A percentile compares a stretch with the other conserved stretches of the same genome.
Conservation (phyloP, 2,797 vertebrate genomes). For the Artibeus lituratus region DNA sequence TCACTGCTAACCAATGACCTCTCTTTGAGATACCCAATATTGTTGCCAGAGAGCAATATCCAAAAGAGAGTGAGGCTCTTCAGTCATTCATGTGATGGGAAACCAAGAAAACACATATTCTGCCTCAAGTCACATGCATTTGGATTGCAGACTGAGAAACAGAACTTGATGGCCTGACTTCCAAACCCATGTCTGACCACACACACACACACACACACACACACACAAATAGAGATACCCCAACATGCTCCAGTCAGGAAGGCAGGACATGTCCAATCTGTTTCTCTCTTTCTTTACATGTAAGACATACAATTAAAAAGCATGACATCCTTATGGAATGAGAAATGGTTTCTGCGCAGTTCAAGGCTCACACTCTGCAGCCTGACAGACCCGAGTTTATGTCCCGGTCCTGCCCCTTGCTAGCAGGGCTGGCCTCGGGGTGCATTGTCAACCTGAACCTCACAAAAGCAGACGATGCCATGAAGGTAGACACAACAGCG, state of each 20-base stretch:
- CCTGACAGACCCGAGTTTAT: neutral
- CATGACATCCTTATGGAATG: neutral
- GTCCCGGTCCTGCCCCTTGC: neutral
- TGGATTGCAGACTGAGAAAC: neutral
- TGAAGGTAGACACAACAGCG: neutral
- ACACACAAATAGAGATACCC: neutral
- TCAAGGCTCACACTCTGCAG: neutral
- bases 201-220: too few species aligned
- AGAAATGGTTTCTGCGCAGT: neutral
- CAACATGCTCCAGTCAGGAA: neutral
- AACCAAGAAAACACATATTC: conserved; percentile 23
- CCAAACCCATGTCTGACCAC: neutral
- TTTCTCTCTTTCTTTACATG: neutral
- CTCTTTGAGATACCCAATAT: neutral
- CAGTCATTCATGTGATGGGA: neutral
- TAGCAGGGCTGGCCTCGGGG: neutral
- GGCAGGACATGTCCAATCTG: neutral
- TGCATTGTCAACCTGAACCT: neutral
- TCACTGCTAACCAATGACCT: neutral
- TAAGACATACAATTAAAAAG: neutral
- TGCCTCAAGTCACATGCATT: neutral
- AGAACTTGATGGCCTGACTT: neutral
- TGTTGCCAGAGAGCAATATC: neutral
- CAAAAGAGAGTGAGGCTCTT: neutral
- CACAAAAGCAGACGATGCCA: neutral